phyloP scores from a whole-genome alignment of 2,113 vertebrate species.

The Pseudolaguvia tuberculata region DNA sequence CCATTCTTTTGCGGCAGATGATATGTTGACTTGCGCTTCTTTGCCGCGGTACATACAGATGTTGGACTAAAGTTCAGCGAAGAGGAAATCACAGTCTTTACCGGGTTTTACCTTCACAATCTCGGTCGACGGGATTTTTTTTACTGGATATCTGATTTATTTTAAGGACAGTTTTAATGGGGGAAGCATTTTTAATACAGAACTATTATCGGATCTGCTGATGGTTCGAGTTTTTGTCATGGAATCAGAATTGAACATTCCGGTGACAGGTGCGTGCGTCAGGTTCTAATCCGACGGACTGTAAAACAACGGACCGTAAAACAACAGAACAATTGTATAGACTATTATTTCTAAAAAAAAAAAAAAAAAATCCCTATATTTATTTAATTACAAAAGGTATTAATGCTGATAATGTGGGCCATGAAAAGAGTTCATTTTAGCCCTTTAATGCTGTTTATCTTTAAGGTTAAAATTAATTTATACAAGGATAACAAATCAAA shows the following conservation, averaged over 20 bases:
- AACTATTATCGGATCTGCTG: background rate
- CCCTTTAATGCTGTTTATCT: no score
- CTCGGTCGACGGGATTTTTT: background rate
- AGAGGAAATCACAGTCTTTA: background rate
- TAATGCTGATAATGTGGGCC: no score
- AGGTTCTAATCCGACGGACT: background rate
- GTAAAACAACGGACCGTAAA: background rate
- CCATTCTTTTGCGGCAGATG: background rate
- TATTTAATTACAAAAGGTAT: background rate
- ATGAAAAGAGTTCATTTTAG: no score
- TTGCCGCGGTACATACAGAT: background rate
- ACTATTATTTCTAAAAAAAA: background rate
- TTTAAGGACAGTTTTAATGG: background rate
- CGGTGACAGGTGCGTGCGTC: slow-evolving; percentile 32
- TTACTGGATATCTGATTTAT: background rate
- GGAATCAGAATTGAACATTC: slow-evolving; percentile 18
- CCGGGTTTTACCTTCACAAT: background rate
- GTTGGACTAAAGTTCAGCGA: background rate
- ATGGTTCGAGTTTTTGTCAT: background rate
- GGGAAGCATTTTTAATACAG: background rate
- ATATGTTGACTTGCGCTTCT: background rate
- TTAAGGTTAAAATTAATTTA: no score
- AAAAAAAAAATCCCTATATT: no score
- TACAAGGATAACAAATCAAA: no score
- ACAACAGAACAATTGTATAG: background rate